These are phyloP conservation scores for Apodemia duryi DNA, from an alignment of 2,888 invertebrate genomes.

Conservation along the genomic window DNA sequence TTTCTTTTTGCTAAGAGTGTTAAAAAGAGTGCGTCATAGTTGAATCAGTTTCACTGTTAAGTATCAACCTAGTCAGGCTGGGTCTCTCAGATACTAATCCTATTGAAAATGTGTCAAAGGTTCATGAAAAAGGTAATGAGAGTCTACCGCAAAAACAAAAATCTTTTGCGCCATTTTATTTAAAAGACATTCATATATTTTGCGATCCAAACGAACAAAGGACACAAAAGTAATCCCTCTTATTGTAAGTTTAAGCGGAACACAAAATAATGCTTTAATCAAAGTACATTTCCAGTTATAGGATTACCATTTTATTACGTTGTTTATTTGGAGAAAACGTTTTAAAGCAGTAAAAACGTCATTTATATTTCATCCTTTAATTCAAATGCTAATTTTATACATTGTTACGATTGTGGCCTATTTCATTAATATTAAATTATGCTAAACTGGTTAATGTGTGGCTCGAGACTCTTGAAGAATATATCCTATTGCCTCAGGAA, in stretches of 20 bases:
- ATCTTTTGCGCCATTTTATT: constrained; percentile 2
- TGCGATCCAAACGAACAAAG: constrained; percentile 12
- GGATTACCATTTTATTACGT: constrained; percentile 21
- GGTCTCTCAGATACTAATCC: background rate
- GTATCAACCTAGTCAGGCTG: background rate
- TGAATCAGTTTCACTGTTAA: no score
- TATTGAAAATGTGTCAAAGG: background rate
- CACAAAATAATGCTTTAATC: constrained; percentile 20
- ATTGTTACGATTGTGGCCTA: constrained; percentile 10
- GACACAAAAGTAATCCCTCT: constrained; percentile 15
- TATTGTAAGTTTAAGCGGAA: constrained; percentile 19
- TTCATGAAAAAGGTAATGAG: background rate
- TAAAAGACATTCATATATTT: constrained; percentile 4
- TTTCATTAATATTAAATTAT: constrained; percentile 9
- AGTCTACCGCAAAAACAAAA: background rate
- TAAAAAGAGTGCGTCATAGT: no score
- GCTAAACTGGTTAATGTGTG: constrained; percentile 3
- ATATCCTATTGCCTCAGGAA: background rate
- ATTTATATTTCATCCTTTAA: constrained; percentile 8
- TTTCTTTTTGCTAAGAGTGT: no score
- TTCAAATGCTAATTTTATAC: constrained; percentile 8
- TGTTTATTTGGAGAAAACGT: constrained; percentile 19
- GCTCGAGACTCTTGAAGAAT: background rate
- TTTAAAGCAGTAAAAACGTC: constrained; percentile 11
- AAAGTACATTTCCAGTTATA: constrained; percentile 15